Evolutionary conservation across 1,140 invertebrate genomes (phyloP), one percentile per base, ranked within the genome.

Genomic region (Nebria ingens): DNA sequence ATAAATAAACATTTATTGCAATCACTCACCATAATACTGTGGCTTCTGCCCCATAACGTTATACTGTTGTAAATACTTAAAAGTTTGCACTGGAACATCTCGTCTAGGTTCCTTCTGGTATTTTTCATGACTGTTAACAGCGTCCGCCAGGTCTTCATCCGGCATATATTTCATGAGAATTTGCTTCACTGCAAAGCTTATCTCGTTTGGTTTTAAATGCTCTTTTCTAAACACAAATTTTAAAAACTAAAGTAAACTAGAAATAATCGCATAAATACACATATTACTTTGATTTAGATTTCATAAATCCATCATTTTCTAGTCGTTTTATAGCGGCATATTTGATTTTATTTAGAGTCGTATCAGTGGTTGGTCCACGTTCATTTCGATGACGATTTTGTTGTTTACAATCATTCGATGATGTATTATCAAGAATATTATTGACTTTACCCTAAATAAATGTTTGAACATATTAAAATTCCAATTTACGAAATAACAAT

Each of bases 51-150:
- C 72, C 54, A 80, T 61, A 21, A 83, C 63, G 60, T 81, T 78
- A 64, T 83, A 82, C 62, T 77, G 79, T 63, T 83, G 76, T 72
- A 83, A 76, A 62, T 83, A 84, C 62, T 79, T 77, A 65, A 79
- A 75, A 17, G 81, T 83, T 25, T 80, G 79, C 59, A 82, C 74
- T 6, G 81, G 83, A 71, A 83, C 38, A 63, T 61, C 13, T 17
- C 17, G 15, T 42, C 53, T 15, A 11, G 15, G 23, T 34, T 17
- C 45, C 54, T 54, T 19, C 4, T n/a, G 9, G 38, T 58, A 21
- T 60, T 62, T 59, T n/a, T n/a, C n/a, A n/a, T n/a, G n/a, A n/a
- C n/a, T n/a, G 34, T 53, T 56, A 13, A 65, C 65, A 19, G 72
- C 56, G 61, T 75, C 73, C 1, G 71, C 62, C 34, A 77, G 58